Evolutionary conservation across 2,797 vertebrate species (phyloP).

Genomic region (Coreius guichenoti): DNA sequence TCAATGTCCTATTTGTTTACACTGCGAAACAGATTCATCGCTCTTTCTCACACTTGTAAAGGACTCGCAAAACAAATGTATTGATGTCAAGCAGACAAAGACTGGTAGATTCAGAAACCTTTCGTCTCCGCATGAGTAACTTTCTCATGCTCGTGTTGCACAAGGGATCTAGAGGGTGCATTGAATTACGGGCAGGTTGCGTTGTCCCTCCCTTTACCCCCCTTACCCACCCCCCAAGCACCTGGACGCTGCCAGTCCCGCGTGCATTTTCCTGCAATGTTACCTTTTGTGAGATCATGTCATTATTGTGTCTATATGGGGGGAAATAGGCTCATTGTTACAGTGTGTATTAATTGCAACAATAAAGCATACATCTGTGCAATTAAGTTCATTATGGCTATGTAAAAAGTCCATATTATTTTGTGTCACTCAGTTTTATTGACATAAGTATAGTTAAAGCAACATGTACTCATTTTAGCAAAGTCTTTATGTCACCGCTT

Average conservation of each 20-base stretch:
- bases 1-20: constrained; percentile 62
- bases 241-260: constrained; percentile 84
- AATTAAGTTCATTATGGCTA: neutral
- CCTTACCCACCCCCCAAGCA: constrained; percentile 66
- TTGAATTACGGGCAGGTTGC: constrained; percentile 74
- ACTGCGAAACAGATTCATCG: constrained; percentile 69
- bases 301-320: constrained; percentile 33
- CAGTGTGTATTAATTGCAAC: constrained; percentile 1
- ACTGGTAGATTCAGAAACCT: constrained; percentile 70
- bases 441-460: constrained; percentile 12
- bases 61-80: constrained; percentile 74
- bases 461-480: neutral
- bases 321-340: constrained; percentile 15
- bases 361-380: neutral
- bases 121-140: constrained; percentile 81
- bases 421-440: neutral
- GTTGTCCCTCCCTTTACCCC: constrained; percentile 64
- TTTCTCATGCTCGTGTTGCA: constrained; percentile 95
- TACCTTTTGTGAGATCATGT: constrained; percentile 78
- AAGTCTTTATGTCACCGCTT: constrained; percentile 18
- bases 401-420: neutral
- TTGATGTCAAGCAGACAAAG: constrained; percentile 69
- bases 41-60: constrained; percentile 69
- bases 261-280: constrained; percentile 69
- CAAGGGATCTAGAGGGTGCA: constrained; percentile 76